Base-by-base conservation (phyloP, 1,140 invertebrate species). In the Trachymyrmex cornetzi region DNA sequence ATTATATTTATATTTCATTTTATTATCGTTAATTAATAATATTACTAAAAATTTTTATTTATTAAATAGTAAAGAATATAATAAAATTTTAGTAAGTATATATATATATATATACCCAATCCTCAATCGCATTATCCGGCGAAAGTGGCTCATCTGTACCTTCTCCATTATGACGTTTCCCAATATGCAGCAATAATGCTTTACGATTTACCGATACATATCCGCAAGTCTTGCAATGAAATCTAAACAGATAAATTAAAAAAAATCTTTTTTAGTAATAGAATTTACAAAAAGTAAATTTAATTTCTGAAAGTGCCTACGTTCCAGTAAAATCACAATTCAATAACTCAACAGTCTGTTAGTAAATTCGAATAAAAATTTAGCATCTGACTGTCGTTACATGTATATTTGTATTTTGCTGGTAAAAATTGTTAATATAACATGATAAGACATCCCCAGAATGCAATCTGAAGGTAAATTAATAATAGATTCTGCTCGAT, bases 61-160 rank as follows among this genome's bases (percentile, higher is more conserved):
- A 59, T 9, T 67, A 22, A 69, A 14, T 27, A 55, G 1, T 30
- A n/a, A 66, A 27, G 9, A 27, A 19, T 2, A 34, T 67, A 14
- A 59, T 30, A 1, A 7, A 48, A 11, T 77, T 38, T 16, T 34
- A 3, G 11, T 61, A 57, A 30, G n/a, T n/a, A n/a, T n/a, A n/a
- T n/a, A n/a, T n/a, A n/a, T n/a, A n/a, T n/a, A 19, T 38, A 57
- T 71, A 71, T 92, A 95, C 95, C 95, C 95, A 96, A 44, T 91
- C 87, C 81, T 96, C 95, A 53, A 94, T 90, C 6, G 92, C 85
- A 14, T 90, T 53, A 69, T 95, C 89, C 3, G 94, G 91, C 12
- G 93, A 89, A 12, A 95, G 80, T 50, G 90, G 72, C 48, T 86
- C 88, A 12, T 91, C 91, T 0, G 80, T 38, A 53, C 85, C 80